phyloP scores from a whole-genome alignment of 1,140 invertebrate species.

The Drosophila punjabiensis region DNA sequence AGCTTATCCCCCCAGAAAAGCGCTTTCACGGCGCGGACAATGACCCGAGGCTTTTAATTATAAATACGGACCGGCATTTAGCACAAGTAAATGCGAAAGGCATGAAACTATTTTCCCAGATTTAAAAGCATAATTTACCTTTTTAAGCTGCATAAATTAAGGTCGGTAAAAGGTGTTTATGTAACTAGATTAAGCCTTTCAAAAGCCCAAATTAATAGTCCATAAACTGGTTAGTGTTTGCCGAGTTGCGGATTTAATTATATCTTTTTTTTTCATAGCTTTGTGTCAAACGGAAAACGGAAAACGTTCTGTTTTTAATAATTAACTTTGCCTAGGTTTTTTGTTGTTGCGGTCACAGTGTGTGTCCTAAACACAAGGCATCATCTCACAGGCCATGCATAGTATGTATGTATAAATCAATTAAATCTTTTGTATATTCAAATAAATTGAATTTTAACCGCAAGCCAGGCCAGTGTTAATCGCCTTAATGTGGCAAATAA shows the following conservation, averaged over 20 bases:
- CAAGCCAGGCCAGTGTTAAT: conserved; percentile 50
- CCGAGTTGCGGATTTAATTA: conserved; percentile 23
- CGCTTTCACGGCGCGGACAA: conserved; percentile 40
- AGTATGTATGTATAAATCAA: no score
- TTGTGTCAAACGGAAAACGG: neutral
- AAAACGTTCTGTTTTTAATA: conserved; percentile 29
- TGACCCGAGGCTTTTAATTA: conserved; percentile 51
- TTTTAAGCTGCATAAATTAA: conserved; percentile 19
- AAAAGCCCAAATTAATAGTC: conserved; percentile 34
- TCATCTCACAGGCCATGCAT: neutral
- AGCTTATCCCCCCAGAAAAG: conserved; percentile 29
- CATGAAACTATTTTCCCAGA: neutral
- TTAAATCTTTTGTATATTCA: conserved; percentile 40
- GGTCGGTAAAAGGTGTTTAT: conserved; percentile 23
- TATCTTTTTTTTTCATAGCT: neutral
- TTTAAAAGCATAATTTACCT: conserved; percentile 22
- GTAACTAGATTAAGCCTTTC: conserved; percentile 40
- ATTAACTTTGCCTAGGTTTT: conserved; percentile 34
- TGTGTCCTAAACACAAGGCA: conserved; percentile 17
- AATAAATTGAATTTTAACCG: conserved; percentile 56
- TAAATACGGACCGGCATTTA: conserved; percentile 14
- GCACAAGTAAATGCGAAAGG: conserved; percentile 4
- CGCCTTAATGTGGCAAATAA: conserved; percentile 50
- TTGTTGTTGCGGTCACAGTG: conserved; percentile 11
- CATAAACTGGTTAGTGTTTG: conserved; percentile 27